These are phyloP conservation scores for Cyprinella venusta DNA, from an alignment of 2,797 vertebrate genomes.

Conservation along the genomic window DNA sequence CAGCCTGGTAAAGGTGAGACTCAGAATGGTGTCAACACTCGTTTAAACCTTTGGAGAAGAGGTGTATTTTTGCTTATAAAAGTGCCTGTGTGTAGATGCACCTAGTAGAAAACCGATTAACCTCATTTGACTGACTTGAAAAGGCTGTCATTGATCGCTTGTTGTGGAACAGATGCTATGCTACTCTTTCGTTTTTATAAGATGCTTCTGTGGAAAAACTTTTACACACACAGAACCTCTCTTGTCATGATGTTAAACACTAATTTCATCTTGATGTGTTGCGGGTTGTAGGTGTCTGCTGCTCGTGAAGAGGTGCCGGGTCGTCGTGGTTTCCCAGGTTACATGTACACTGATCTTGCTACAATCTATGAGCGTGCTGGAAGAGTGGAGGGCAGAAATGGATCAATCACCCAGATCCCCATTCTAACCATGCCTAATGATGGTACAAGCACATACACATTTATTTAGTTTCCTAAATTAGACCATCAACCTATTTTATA, in stretches of 20 bases:
- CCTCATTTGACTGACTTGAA: background rate
- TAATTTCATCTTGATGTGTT: background rate
- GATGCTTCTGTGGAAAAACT: background rate
- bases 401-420: slow-evolving; percentile 87
- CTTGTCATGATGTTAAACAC: background rate
- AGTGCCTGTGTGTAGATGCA: slow-evolving; percentile 39
- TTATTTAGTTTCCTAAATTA: background rate
- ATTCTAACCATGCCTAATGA: slow-evolving; percentile 88
- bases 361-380: slow-evolving; percentile 85
- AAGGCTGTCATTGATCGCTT: slow-evolving; percentile 10
- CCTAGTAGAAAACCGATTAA: slow-evolving; percentile 3
- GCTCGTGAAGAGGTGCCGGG: slow-evolving; percentile 85
- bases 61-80: slow-evolving; percentile 11
- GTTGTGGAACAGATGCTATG: background rate
- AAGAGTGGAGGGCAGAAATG: slow-evolving; percentile 82
- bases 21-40: slow-evolving; percentile 12
- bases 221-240: background rate
- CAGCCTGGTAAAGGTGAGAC: slow-evolving; percentile 46
- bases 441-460: slow-evolving; percentile 64
- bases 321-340: slow-evolving; percentile 82
- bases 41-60: slow-evolving; percentile 61
- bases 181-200: background rate
- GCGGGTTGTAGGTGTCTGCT: slow-evolving; percentile 78
- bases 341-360: slow-evolving; percentile 87
- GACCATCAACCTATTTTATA: background rate